These are phyloP conservation scores for Orthosia gracilis DNA, from an alignment of 2,888 invertebrate species.

Conservation along the genomic window DNA sequence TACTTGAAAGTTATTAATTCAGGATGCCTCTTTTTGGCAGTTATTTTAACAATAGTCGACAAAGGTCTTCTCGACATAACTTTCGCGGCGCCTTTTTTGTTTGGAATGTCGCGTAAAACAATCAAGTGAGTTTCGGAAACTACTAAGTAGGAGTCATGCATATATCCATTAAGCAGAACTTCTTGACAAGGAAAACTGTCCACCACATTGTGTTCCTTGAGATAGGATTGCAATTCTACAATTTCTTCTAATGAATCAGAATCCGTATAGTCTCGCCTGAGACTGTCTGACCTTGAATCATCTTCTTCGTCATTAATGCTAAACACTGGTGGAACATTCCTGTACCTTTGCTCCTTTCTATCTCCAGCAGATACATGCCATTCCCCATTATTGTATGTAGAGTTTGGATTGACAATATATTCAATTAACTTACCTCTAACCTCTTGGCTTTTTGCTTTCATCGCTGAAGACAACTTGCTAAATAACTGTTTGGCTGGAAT, in stretches of 20 bases:
- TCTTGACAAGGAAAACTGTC: slow-evolving; percentile 98
- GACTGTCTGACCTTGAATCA: slow-evolving; percentile 80
- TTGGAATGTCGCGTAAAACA: slow-evolving; percentile 95
- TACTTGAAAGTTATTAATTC: slow-evolving; percentile 99
- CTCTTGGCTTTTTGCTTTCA: slow-evolving; percentile 97
- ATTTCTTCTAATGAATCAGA: slow-evolving; percentile 94
- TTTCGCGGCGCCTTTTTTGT: slow-evolving; percentile 95
- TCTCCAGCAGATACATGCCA: slow-evolving; percentile 96
- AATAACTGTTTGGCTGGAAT: slow-evolving; percentile 93
- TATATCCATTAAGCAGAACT: slow-evolving; percentile 96
- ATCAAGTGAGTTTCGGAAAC: slow-evolving; percentile 96
- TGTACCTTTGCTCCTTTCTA: slow-evolving; percentile 96
- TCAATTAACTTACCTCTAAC: slow-evolving; percentile 98
- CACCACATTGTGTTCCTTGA: slow-evolving; percentile 96
- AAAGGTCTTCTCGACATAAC: slow-evolving; percentile 97
- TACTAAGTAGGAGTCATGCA: slow-evolving; percentile 97
- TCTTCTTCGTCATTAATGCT: slow-evolving; percentile 97
- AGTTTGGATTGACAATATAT: slow-evolving; percentile 97
- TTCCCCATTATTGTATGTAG: slow-evolving; percentile 91
- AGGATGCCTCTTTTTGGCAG: slow-evolving; percentile 98
- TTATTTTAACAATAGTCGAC: slow-evolving; percentile 98
- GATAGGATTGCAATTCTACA: slow-evolving; percentile 95
- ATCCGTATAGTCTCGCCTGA: slow-evolving; percentile 84
- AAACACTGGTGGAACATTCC: slow-evolving; percentile 98
- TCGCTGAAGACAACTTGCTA: slow-evolving; percentile 96